phyloP scores from a whole-genome alignment of 1,140 invertebrate genomes.

The Paraescarpia echinospica region DNA sequence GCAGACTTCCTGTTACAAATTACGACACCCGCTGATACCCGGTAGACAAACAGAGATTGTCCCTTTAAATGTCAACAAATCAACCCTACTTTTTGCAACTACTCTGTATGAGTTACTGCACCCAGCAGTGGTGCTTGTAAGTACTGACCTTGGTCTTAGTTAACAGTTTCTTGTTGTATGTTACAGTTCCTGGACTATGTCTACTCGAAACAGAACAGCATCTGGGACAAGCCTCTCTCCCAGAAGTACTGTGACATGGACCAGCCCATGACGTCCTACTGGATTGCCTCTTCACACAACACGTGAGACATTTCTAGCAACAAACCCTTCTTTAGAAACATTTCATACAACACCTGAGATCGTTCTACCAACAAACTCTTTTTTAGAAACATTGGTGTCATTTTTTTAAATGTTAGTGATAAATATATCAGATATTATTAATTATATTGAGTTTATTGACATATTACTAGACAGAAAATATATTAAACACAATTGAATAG shows the following conservation, averaged over 20 bases:
- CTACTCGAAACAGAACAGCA: conserved; percentile 90
- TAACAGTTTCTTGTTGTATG: conserved; percentile 18
- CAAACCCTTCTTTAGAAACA: not conserved
- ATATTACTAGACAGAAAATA: too few relatives aligned
- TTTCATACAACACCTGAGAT: conserved; percentile 73
- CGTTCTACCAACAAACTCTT: not conserved
- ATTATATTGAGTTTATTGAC: too few relatives aligned
- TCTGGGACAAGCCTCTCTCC: conserved; percentile 80
- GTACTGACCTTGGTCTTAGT: too few relatives aligned
- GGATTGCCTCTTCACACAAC: conserved; percentile 70
- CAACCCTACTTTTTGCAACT: too few relatives aligned
- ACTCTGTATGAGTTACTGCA: too few relatives aligned
- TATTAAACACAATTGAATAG: too few relatives aligned
- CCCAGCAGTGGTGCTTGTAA: too few relatives aligned
- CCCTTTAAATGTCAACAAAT: too few relatives aligned
- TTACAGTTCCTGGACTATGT: conserved; percentile 85
- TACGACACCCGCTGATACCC: too few relatives aligned
- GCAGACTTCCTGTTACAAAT: too few relatives aligned
- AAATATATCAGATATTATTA: not conserved
- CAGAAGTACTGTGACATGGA: conserved; percentile 67
- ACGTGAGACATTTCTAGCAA: conserved; percentile 63
- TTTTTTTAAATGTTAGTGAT: not conserved
- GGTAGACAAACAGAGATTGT: too few relatives aligned
- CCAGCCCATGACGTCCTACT: conserved; percentile 67
- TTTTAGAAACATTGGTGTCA: not conserved